Evolutionary conservation across 2,113 vertebrate species (phyloP), one percentile per base, ranked within the genome.

Genomic region (Melanotaenia duboulayi): DNA sequence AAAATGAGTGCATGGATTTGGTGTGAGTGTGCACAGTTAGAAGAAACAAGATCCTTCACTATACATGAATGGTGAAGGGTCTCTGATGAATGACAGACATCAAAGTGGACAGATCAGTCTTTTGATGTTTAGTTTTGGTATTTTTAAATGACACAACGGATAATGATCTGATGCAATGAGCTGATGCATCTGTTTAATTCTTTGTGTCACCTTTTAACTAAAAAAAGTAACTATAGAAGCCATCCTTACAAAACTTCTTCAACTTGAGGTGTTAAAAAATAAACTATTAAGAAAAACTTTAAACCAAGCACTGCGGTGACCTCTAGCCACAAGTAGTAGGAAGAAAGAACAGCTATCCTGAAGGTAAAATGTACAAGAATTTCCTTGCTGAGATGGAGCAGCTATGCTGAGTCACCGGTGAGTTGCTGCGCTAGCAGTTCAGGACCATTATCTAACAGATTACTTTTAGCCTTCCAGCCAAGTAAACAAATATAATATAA

Each of bases 341-440:
- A 22, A 83, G 23, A 59, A 46, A 50, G 73, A 82, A 81, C 57
- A 82, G 64, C 74, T 85, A 78, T 78, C 63, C 78, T 81, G 59
- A 64, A 74, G 82, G 70, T 72, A 49, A 65, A 76, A 58, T 72
- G 69, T 74, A 52, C 14, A 0, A 62, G 52, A 83, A 72, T 78
- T 78, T 63, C 65, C 71, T 76, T 11, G 70, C 49, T 55, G 70
- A 83, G 70, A 76, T 60, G 76, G 61, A 77, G 73, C 66, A 59
- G 55, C 74, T 72, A 63, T 70, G 74, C 75, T 69, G 69, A 83
- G 61, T 83, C 65, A 78, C 50, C 80, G 60, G 48, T 81, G 59
- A 80, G 66, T 63, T 71, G 87, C 80, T 78, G 78, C 70, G 42
- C 56, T 74, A 16, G 20, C 68, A 73, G 65, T 85, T 63, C 57